Evolutionary conservation across 2,113 vertebrate species (phyloP).

Genomic region (Triplophysa tibetana): DNA sequence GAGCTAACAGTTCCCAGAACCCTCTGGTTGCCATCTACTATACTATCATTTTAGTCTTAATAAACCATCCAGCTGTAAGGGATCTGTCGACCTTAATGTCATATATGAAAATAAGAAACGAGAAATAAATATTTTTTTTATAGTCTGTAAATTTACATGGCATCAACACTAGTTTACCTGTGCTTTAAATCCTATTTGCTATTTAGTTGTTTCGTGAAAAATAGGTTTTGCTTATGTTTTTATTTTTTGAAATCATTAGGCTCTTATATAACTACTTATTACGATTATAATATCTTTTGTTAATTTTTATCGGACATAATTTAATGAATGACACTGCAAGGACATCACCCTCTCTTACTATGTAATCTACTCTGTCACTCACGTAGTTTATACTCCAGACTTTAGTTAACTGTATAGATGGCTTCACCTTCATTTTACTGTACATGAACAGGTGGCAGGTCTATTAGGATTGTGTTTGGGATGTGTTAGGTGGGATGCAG

Average conservation of each 20-base stretch:
- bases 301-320: neutral
- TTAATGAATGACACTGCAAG: neutral
- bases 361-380: too few relatives aligned
- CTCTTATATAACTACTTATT: too few relatives aligned
- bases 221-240: too few relatives aligned
- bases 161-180: too few relatives aligned
- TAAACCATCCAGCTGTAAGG: conserved; percentile 26
- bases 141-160: too few relatives aligned
- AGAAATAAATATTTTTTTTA: too few relatives aligned
- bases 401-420: neutral
- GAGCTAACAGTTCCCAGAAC: conserved; percentile 19
- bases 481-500: conserved; percentile 6
- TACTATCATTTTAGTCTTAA: neutral
- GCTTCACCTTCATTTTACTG: neutral
- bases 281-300: too few relatives aligned
- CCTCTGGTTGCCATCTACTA: conserved; percentile 9
- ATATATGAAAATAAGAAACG: neutral
- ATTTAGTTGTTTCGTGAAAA: too few relatives aligned
- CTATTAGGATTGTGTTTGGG: conserved; percentile 7
- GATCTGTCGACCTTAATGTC: neutral
- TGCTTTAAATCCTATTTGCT: too few relatives aligned
- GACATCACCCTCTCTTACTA: neutral
- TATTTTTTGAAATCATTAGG: too few relatives aligned
- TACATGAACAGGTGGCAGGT: conserved; percentile 31
- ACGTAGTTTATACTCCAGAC: neutral